These are phyloP conservation scores for Drosophila meridionalis DNA, from an alignment of 2,888 invertebrate genomes.

Conservation along the genomic window DNA sequence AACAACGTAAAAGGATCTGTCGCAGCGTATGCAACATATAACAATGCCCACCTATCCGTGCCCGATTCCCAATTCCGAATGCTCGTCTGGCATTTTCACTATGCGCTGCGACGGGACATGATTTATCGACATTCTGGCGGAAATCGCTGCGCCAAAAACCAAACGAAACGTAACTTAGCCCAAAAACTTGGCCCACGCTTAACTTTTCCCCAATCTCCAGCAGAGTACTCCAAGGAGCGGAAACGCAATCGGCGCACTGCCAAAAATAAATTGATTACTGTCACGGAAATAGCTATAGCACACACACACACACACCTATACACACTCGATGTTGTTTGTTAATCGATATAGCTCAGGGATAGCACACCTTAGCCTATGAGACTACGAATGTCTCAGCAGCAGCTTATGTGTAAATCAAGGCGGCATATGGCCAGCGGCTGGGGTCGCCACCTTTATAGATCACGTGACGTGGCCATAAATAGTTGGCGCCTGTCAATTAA, in stretches of 20 bases:
- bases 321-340: slow-evolving; percentile 65
- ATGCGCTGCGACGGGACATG: slow-evolving; percentile 47
- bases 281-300: slow-evolving; percentile 83
- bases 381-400: slow-evolving; percentile 59
- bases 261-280: slow-evolving; percentile 85
- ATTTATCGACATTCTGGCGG: slow-evolving; percentile 78
- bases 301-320: slow-evolving; percentile 17
- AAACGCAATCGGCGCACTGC: slow-evolving; percentile 81
- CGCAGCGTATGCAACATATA: slow-evolving; percentile 1
- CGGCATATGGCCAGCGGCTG: slow-evolving; percentile 26
- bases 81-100: slow-evolving; percentile 45
- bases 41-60: slow-evolving; percentile 10
- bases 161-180: slow-evolving; percentile 55
- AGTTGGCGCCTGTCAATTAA: slow-evolving; percentile 76
- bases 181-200: slow-evolving; percentile 50
- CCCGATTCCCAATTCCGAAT: background rate
- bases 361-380: slow-evolving; percentile 45
- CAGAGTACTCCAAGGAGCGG: slow-evolving; percentile 56
- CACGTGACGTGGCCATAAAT: slow-evolving; percentile 77
- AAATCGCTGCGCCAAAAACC: slow-evolving; percentile 71
- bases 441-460: slow-evolving; percentile 60
- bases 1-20: slow-evolving; percentile 54
- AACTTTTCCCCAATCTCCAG: slow-evolving; percentile 4
- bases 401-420: slow-evolving; percentile 60
- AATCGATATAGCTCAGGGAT: slow-evolving; percentile 64